These are phyloP conservation scores for Sula dactylatra DNA, from an alignment of 2,113 vertebrate species.

Conservation along the genomic window DNA sequence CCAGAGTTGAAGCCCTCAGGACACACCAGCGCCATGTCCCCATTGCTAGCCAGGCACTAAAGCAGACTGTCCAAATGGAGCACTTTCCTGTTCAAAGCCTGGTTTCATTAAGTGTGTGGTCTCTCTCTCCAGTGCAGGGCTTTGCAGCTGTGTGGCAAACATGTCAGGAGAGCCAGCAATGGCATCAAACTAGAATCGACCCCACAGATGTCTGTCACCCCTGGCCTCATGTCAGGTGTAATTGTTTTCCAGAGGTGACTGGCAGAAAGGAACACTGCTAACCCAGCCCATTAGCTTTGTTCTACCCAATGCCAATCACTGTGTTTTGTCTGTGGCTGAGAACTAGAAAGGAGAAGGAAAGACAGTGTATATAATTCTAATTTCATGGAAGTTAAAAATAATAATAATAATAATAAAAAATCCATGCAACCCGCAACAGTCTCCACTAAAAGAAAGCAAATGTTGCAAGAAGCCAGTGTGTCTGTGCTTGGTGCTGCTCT, in stretches of 20 bases:
- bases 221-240: not conserved
- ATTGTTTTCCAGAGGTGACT: not conserved
- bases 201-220: not conserved
- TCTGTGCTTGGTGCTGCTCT: not conserved
- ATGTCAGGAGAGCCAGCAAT: not conserved
- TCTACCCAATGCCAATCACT: not conserved
- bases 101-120: not conserved
- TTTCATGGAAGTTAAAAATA: constrained; percentile 34
- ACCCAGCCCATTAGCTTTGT: not conserved
- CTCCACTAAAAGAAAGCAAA: constrained; percentile 35
- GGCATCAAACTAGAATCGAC: not conserved
- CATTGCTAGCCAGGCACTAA: not conserved
- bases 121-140: not conserved
- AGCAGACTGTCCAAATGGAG: not conserved
- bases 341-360: not conserved
- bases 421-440: not conserved
- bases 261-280: not conserved
- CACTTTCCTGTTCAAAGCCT: not conserved
- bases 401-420: not conserved
- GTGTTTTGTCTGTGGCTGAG: not conserved
- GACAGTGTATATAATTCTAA: not conserved
- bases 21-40: not conserved
- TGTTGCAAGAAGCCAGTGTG: constrained; percentile 14
- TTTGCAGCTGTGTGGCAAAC: not conserved
- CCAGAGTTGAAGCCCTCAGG: not conserved